Percentiles rank a stretch among this genome's conserved stretches.
phyloP scores from a whole-genome alignment of 2,888 invertebrate genomes.

The Amblyjoppa fuscipennis region DNA sequence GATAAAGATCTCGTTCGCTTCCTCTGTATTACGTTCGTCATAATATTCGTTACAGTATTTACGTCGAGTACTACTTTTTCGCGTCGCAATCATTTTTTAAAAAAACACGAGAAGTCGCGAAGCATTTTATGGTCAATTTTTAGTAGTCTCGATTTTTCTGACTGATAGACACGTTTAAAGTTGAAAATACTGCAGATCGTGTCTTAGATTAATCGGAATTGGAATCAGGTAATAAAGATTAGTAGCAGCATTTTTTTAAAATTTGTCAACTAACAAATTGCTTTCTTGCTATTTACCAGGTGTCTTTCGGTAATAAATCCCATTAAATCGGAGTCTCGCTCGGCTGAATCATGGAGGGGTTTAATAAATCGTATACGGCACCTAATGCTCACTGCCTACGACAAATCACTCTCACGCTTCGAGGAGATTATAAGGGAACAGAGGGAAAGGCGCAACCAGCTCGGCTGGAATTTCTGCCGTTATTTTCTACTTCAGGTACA shows the following conservation, averaged over 20 bases:
- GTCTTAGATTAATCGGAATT: conserved; percentile 24
- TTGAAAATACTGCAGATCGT: neutral
- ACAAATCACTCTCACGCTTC: conserved; percentile 93
- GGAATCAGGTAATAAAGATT: conserved; percentile 21
- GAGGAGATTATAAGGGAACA: conserved; percentile 96
- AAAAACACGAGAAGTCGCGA: neutral
- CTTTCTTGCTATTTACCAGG: conserved; percentile 86
- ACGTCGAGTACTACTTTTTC: neutral
- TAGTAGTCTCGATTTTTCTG: neutral
- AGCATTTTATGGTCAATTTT: neutral
- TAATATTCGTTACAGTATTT: neutral
- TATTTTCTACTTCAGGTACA: conserved; percentile 96
- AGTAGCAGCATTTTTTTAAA: conserved; percentile 32
- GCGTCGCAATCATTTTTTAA: neutral
- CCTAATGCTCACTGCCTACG: conserved; percentile 94
- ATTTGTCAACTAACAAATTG: conserved; percentile 14
- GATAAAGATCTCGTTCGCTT: neutral
- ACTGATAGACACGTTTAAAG: neutral
- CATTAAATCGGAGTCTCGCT: conserved; percentile 94
- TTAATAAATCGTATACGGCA: conserved; percentile 93
- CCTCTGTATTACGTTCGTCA: neutral
- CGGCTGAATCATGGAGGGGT: conserved; percentile 96
- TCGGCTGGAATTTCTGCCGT: conserved; percentile 97
- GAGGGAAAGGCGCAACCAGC: conserved; percentile 95
- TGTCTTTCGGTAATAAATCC: conserved; percentile 97